These are phyloP conservation scores for Limenitis camilla DNA, from an alignment of 2,888 invertebrate genomes.

Conservation along the genomic window DNA sequence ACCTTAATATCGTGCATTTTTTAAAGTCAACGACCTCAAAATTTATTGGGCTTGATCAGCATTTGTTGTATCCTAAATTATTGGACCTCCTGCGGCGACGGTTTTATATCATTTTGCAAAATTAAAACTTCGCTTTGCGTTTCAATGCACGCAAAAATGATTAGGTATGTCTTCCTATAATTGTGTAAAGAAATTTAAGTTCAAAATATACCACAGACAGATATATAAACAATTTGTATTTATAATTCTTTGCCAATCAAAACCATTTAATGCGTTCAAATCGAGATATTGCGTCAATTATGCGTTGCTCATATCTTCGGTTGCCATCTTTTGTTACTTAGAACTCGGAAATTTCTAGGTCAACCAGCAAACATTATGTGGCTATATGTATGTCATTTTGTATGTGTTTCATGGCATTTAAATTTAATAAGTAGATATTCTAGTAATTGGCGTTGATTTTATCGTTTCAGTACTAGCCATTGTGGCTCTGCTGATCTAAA, in stretches of 20 bases:
- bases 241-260: background rate
- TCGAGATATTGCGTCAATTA: slow-evolving; percentile 15
- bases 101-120: background rate
- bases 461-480: too few species aligned
- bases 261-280: slow-evolving; percentile 5
- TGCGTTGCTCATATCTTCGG: slow-evolving; percentile 16
- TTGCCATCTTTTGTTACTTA: slow-evolving; percentile 18
- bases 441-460: too few species aligned
- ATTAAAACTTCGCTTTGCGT: too few species aligned
- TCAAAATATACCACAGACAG: too few species aligned
- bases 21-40: slow-evolving; percentile 30
- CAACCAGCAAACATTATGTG: slow-evolving; percentile 7
- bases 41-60: slow-evolving; percentile 18
- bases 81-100: slow-evolving; percentile 18
- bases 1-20: slow-evolving; percentile 37
- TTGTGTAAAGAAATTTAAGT: too few species aligned
- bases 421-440: background rate
- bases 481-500: too few species aligned
- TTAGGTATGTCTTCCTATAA: too few species aligned
- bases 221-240: background rate
- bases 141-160: background rate
- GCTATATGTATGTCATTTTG: background rate
- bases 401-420: background rate
- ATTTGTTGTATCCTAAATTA: slow-evolving; percentile 21
- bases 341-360: slow-evolving; percentile 21